These are phyloP conservation scores for Sphaerodactylus townsendi DNA, from an alignment of 2,113 vertebrate species.

Conservation along the genomic window DNA sequence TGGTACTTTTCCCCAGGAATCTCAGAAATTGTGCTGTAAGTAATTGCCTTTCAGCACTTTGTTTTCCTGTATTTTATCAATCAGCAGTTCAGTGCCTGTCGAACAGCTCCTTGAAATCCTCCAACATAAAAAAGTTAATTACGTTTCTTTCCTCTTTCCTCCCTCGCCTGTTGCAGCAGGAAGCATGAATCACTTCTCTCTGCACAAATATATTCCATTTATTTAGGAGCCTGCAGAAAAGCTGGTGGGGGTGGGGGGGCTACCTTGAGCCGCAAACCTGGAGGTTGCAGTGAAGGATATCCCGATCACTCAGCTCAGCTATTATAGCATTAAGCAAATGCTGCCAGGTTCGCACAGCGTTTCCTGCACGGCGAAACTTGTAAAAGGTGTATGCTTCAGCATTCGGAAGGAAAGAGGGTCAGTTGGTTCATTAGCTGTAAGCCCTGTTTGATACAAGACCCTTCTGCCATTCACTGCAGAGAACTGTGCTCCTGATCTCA, in stretches of 20 bases:
- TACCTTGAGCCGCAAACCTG: neutral
- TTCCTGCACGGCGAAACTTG: neutral
- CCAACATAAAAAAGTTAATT: too few species aligned
- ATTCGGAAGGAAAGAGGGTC: neutral
- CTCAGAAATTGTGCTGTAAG: too few species aligned
- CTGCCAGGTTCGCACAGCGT: neutral
- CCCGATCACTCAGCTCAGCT: rapidly evolving
- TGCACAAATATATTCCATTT: too few species aligned
- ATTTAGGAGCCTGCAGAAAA: too few species aligned
- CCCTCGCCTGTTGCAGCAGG: too few species aligned
- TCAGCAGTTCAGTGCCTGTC: too few species aligned
- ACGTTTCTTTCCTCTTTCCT: neutral
- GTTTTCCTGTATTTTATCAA: too few species aligned
- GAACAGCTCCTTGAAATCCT: too few species aligned
- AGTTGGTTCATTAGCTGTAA: rapidly evolving
- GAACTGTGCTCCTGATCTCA: neutral
- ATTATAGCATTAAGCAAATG: neutral
- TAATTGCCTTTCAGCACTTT: too few species aligned
- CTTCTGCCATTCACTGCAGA: neutral
- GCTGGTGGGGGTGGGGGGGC: too few species aligned
- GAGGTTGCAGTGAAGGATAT: neutral
- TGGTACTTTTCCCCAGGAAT: too few species aligned
- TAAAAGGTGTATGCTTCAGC: neutral
- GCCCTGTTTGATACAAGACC: neutral
- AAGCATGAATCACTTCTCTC: neutral